Percentiles rank a stretch among this genome's conserved stretches.
Evolutionary conservation across 1,140 invertebrate genomes (phyloP).

Genomic region (Delia radicum): DNA sequence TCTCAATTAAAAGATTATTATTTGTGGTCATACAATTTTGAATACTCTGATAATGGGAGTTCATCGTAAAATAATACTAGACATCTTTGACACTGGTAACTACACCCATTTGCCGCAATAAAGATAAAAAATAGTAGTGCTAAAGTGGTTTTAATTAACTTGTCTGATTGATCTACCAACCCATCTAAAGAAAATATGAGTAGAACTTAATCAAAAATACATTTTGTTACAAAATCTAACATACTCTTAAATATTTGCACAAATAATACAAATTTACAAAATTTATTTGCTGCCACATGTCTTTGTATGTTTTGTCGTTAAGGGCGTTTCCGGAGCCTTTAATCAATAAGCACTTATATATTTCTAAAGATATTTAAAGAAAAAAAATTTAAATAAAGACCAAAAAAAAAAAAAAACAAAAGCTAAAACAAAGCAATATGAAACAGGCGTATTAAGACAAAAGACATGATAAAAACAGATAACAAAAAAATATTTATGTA

Average conservation of each 20-base stretch:
- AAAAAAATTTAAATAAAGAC: not conserved
- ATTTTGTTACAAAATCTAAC: not conserved
- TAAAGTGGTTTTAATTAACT: not conserved
- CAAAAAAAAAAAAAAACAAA: not conserved
- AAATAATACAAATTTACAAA: not conserved
- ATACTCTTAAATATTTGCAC: not conserved
- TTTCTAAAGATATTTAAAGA: not conserved
- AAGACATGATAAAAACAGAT: not conserved
- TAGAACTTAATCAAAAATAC: slow-evolving; percentile 13
- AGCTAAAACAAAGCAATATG: not conserved
- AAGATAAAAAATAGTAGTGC: not conserved
- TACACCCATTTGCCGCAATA: not conserved
- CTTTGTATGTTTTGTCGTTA: not conserved
- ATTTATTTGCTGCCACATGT: not conserved
- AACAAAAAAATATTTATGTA: too few relatives aligned
- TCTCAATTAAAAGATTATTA: not conserved
- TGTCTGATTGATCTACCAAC: slow-evolving; percentile 10
- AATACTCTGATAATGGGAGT: not conserved
- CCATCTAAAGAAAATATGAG: not conserved
- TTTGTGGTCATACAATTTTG: not conserved
- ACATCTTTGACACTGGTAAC: not conserved
- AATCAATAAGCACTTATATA: slow-evolving; percentile 16
- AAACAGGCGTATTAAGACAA: not conserved
- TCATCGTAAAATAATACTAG: not conserved
- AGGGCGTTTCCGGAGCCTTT: slow-evolving; percentile 11